These are phyloP conservation scores for Drosophila glabriapex DNA, from an alignment of 2,888 invertebrate species.

Conservation along the genomic window DNA sequence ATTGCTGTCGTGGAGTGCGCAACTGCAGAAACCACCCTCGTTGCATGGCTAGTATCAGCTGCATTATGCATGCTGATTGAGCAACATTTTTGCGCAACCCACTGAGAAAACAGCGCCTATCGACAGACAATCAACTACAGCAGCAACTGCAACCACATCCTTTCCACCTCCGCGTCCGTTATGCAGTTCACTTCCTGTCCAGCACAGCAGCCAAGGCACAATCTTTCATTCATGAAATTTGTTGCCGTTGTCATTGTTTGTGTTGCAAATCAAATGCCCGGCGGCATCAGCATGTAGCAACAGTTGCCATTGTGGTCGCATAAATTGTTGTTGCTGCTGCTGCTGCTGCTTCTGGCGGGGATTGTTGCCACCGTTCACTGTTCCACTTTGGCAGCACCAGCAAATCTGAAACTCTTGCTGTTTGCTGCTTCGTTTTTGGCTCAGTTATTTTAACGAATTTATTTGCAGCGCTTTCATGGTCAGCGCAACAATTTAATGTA, in stretches of 20 bases:
- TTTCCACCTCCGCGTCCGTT: slow-evolving; percentile 81
- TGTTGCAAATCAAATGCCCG: slow-evolving; percentile 81
- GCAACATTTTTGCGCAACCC: slow-evolving; percentile 82
- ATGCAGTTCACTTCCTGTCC: slow-evolving; percentile 79
- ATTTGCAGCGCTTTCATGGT: slow-evolving; percentile 82
- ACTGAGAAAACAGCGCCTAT: slow-evolving; percentile 81
- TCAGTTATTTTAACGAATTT: slow-evolving; percentile 82
- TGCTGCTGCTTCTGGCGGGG: slow-evolving; percentile 55
- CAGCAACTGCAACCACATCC: slow-evolving; percentile 73
- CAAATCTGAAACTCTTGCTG: slow-evolving; percentile 22
- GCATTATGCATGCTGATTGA: slow-evolving; percentile 80
- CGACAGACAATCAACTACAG: slow-evolving; percentile 67
- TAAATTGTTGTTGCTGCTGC: slow-evolving; percentile 54
- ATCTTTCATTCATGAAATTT: slow-evolving; percentile 82
- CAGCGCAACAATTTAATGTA: slow-evolving; percentile 84
- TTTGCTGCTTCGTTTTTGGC: slow-evolving; percentile 65
- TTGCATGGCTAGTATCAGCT: slow-evolving; percentile 57
- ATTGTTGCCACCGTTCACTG: slow-evolving; percentile 66
- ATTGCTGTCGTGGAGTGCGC: slow-evolving; percentile 24
- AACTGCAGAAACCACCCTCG: slow-evolving; percentile 79
- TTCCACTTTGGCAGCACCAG: slow-evolving; percentile 70
- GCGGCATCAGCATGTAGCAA: slow-evolving; percentile 53
- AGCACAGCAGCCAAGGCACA: slow-evolving; percentile 53
- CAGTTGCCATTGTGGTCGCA: slow-evolving; percentile 56
- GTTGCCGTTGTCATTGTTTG: slow-evolving; percentile 83